Base-by-base conservation (phyloP, 2,797 vertebrate species). In the Poliocrania exsul region DNA sequence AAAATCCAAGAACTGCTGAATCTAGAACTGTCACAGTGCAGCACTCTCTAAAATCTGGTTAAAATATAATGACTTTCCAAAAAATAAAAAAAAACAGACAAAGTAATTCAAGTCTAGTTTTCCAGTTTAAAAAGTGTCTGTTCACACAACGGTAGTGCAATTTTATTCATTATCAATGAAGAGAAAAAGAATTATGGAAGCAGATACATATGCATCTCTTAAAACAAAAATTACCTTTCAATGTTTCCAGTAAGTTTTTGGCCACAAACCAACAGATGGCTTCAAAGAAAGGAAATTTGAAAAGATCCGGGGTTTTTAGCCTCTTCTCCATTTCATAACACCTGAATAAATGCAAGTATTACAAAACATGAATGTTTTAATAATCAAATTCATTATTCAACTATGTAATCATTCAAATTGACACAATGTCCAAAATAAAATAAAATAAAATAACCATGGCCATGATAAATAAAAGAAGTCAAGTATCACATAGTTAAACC, bases 191-290 rank as follows among this genome's bases (percentile, higher is more conserved):
- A 42, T 28, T 47, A 49, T 7, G 53, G 24, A 29, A 35, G 26
- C 23, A 66, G 47, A 75, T 33, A 57, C 2, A 54, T 19, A 13
- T 53, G 7, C 54, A 58, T 28, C 42, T 73, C 38, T 86, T 62
- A 53, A 93, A 91, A 78, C 9, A 75, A 75, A 73, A 37, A 96
- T 97, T 98, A 99, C 99, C 99, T 99, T 99, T 99, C 51, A 99
- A 97, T 40, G 98, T 99, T 98, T 99, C 99, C 98, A 99, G 98
- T 87, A 99, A 98, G 95, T 99, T 99, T 98, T 99, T 99, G 97
- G 99, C 99, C 98, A 99, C 99, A 97, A 99, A 99, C 99, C 99
- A 99, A 98, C 99, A 99, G 97, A 99, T 99, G 96, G 99, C 99
- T 98, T 99, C 99, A 90, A 99, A 99, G 96, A 99, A 99, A 31